Conservation (phyloP, 2,888 invertebrate species). For the Gibbula magus region DNA sequence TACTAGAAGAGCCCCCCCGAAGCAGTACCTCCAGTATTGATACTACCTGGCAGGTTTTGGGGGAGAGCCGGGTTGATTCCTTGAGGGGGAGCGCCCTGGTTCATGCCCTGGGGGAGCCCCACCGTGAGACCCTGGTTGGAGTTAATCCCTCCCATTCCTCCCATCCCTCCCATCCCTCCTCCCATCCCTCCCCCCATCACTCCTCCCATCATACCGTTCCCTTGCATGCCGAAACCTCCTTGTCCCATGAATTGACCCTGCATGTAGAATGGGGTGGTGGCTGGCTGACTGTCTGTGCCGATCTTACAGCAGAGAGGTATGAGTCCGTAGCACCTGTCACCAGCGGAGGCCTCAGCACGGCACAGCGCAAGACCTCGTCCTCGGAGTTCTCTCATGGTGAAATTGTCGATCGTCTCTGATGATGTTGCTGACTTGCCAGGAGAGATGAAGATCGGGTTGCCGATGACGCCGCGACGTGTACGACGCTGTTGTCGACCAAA, state of each 20-base stretch:
- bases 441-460: not conserved
- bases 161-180: too few species aligned
- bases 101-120: too few species aligned
- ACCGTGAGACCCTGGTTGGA: too few species aligned
- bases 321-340: not conserved
- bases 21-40: too few species aligned
- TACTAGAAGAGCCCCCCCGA: too few species aligned
- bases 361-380: conserved; percentile 12
- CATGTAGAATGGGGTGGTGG: not conserved
- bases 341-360: not conserved
- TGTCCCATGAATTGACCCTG: not conserved
- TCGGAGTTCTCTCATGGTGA: not conserved
- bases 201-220: too few species aligned
- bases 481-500: not conserved
- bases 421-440: not conserved
- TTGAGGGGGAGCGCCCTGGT: too few species aligned
- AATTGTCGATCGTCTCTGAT: not conserved
- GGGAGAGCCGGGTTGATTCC: too few species aligned
- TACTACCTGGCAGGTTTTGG: too few species aligned
- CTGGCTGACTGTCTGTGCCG: not conserved
- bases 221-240: not conserved
- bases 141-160: too few species aligned
- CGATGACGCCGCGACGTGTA: not conserved
- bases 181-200: too few species aligned
- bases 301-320: conserved; percentile 21